Evolutionary conservation across 1,140 invertebrate species (phyloP).

Genomic region (Cydia amplana): DNA sequence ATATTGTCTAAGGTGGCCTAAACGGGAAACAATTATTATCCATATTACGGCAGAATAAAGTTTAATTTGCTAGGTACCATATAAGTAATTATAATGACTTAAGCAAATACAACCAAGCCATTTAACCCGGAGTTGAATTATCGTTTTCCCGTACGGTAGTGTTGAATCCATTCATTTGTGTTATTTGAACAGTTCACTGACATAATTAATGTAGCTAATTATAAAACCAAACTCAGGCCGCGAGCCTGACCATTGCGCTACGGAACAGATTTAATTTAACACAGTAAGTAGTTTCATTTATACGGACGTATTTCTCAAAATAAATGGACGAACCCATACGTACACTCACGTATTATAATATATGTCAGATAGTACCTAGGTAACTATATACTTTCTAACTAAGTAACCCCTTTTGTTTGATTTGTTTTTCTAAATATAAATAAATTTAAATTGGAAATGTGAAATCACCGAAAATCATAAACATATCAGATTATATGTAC

Average conservation of each 20-base stretch:
- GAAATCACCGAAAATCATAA: too few species aligned
- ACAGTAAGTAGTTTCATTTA: neutral
- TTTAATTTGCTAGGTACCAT: neutral
- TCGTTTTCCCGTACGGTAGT: slow-evolving; percentile 17
- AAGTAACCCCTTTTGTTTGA: too few species aligned
- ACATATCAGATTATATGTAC: too few species aligned
- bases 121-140: neutral
- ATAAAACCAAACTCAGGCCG: slow-evolving; percentile 23
- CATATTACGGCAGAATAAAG: too few species aligned
- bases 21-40: too few species aligned
- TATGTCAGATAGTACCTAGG: too few species aligned
- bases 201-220: slow-evolving; percentile 27
- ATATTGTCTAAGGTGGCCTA: too few species aligned
- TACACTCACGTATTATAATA: too few species aligned
- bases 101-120: neutral
- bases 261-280: neutral
- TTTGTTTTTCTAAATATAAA: too few species aligned
- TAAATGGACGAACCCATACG: neutral
- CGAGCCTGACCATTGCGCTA: slow-evolving; percentile 1
- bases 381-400: neutral
- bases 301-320: neutral
- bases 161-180: slow-evolving; percentile 13
- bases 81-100: neutral
- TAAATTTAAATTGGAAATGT: too few species aligned
- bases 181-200: neutral